Percentiles rank a stretch among this genome's conserved stretches.
Conservation (phyloP, 2,888 invertebrate species). For the Gerris lacustris region DNA sequence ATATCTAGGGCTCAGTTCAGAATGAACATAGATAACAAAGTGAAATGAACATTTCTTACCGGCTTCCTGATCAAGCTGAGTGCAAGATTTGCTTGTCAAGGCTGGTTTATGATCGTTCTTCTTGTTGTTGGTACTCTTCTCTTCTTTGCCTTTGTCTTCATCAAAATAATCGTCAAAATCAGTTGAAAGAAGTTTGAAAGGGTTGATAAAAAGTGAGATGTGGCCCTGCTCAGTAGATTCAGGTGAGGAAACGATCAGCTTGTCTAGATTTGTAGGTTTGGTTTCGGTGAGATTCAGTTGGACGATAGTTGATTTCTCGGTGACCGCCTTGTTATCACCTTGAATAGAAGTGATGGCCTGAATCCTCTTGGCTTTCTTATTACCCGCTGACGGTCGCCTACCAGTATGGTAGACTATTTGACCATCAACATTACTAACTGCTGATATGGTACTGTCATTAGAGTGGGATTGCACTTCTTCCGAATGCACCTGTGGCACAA, state of each 20-base stretch:
- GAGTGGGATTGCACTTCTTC: neutral
- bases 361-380: slow-evolving; percentile 35
- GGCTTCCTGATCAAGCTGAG: slow-evolving; percentile 25
- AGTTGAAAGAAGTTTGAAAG: slow-evolving; percentile 31
- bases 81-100: slow-evolving; percentile 25
- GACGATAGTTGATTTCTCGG: neutral
- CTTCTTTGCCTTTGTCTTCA: slow-evolving; percentile 22
- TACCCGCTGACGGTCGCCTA: slow-evolving; percentile 33
- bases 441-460: slow-evolving; percentile 49
- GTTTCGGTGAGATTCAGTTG: slow-evolving; percentile 34
- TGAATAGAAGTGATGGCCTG: slow-evolving; percentile 44
- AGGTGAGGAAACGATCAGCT: neutral
- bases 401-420: slow-evolving; percentile 55
- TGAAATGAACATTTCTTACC: neutral
- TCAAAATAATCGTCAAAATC: slow-evolving; percentile 31
- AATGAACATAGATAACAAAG: too few species aligned
- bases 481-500: neutral
- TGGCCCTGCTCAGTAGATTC: slow-evolving; percentile 31
- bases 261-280: neutral
- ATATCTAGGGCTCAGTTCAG: too few species aligned
- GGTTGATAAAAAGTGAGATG: slow-evolving; percentile 55
- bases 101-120: slow-evolving; percentile 17
- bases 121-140: slow-evolving; percentile 14
- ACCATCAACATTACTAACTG: slow-evolving; percentile 69
- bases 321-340: neutral